Evolutionary conservation across 2,113 vertebrate genomes (phyloP), one percentile per base, ranked within the genome.

Genomic region (Fregata magnificens): DNA sequence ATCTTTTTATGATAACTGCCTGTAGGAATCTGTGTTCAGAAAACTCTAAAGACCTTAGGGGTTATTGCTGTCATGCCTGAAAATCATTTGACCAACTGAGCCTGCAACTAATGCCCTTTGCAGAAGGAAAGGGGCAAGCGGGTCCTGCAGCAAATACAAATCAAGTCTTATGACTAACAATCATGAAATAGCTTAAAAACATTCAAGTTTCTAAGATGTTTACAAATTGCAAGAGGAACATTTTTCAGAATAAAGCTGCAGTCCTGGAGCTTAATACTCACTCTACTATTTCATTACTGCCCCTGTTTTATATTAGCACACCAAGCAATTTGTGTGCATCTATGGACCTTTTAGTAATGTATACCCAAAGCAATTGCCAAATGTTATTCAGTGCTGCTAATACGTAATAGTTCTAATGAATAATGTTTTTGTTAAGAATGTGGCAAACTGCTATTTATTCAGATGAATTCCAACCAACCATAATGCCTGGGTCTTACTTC

Each of bases 371-470:
- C 81, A 87, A 95, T 44, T 97, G 95, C 95, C 96, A 96, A 96
- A 96, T 83, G 90, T 92, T 97, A 95, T 97, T 97, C 56, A 92
- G 73, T 71, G 94, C 89, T 95, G 90, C 83, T 96, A 96, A 95
- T 97, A 94, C 11, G 91, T 86, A 92, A 58, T 66, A 88, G 91
- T 96, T 82, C 72, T 92, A 97, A 96, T 95, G 96, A 97, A 94
- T 97, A 96, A 95, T 87, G 96, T 81, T 96, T 97, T 97, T 97
- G 94, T 97, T 97, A 96, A 95, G 96, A 97, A 94, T 58, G 93
- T 82, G 53, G 90, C 93, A 97, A 97, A 97, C 92, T 95, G 94
- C 83, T 97, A 86, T 96, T 97, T 96, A 97, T 95, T 94, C 87
- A 77, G 91, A 97, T 92, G 94, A 96, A 97, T 93, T 96, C 95